Evolutionary conservation across 2,888 invertebrate species (phyloP).

Genomic region (Thymelicus acteon): DNA sequence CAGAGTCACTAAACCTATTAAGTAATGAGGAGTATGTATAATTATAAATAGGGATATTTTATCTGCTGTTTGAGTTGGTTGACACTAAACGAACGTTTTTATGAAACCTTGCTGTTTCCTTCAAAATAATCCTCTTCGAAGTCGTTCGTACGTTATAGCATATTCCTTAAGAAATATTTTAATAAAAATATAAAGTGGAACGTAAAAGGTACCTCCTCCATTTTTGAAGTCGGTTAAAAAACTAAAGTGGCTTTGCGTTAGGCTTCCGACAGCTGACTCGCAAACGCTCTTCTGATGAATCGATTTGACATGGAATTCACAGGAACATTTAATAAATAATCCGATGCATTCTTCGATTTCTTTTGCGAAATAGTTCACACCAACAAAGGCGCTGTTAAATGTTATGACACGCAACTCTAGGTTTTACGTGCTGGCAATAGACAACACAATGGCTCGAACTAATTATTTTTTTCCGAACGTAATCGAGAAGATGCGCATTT

Average conservation of each 20-base stretch:
- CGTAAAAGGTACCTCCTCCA: no score
- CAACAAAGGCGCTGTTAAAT: not conserved
- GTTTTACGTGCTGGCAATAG: slow-evolving; percentile 4
- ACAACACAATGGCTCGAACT: slow-evolving; percentile 13
- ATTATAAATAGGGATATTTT: no score
- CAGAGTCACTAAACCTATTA: no score
- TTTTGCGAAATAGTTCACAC: slow-evolving; percentile 18
- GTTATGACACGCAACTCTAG: slow-evolving; percentile 8
- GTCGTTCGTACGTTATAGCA: no score
- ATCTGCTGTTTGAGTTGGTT: no score
- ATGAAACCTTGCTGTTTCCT: no score
- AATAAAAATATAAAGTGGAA: no score
- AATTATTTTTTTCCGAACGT: slow-evolving; percentile 18
- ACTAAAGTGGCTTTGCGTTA: not conserved
- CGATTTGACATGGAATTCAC: slow-evolving; percentile 9
- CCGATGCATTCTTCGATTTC: slow-evolving; percentile 4
- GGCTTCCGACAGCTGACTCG: not conserved
- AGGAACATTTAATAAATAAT: slow-evolving; percentile 20
- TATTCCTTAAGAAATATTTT: no score
- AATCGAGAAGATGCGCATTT: slow-evolving; percentile 17
- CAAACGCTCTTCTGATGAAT: not conserved
- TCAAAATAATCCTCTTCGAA: no score
- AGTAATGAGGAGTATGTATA: no score
- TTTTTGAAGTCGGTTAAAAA: no score
- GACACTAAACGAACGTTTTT: no score